Percentiles rank a stretch among this genome's conserved stretches.
Conservation (phyloP, 2,888 invertebrate genomes). For the Ochropleura leucogaster region DNA sequence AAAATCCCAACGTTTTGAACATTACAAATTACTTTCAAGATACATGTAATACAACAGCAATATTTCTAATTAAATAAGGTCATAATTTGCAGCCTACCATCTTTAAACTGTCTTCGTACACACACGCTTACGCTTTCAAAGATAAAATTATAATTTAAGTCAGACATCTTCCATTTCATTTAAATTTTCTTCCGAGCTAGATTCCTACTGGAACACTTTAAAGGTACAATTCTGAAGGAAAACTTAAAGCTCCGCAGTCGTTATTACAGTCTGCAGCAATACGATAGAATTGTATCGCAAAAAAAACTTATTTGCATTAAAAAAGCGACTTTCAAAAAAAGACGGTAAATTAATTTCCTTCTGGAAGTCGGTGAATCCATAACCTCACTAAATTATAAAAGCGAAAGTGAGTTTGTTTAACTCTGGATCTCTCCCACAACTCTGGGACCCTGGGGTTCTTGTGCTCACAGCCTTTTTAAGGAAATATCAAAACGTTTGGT, state of each 20-base stretch:
- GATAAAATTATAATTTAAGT: constrained; percentile 14
- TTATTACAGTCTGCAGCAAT: background rate
- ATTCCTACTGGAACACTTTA: constrained; percentile 7
- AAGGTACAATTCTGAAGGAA: background rate
- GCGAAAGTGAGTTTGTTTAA: too few species aligned
- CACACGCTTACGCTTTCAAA: constrained; percentile 1
- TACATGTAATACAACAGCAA: background rate
- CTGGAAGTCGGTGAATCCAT: too few species aligned
- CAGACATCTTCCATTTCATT: constrained; percentile 20
- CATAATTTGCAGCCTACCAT: background rate
- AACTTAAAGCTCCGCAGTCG: background rate
- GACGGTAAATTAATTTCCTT: too few species aligned
- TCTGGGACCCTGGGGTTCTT: too few species aligned
- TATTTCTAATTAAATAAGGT: background rate
- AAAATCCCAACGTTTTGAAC: background rate
- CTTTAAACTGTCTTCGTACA: background rate
- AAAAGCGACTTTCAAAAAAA: too few species aligned
- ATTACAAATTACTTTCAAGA: background rate
- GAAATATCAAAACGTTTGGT: too few species aligned
- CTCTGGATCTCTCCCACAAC: too few species aligned
- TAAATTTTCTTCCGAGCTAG: constrained; percentile 15
- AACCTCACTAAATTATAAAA: too few species aligned
- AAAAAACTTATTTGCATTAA: too few species aligned
- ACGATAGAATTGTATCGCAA: too few species aligned
- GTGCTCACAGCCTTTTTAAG: too few species aligned